Evolutionary conservation across 2,888 invertebrate genomes (phyloP).

Genomic region (Ceriagrion tenellum): DNA sequence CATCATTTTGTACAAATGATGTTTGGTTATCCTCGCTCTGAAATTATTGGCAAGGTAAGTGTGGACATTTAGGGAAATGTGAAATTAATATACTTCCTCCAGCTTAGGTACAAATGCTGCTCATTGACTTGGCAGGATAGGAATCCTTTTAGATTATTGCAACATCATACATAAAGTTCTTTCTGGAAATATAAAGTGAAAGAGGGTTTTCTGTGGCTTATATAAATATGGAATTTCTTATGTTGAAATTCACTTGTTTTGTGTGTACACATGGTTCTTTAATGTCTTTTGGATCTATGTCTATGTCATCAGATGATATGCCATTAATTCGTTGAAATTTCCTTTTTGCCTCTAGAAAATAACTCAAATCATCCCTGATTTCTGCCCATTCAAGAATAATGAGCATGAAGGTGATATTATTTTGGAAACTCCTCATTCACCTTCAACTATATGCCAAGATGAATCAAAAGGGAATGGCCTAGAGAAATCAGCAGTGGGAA

Average conservation of each 20-base stretch:
- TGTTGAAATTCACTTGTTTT: too few species aligned
- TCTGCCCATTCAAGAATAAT: constrained; percentile 77
- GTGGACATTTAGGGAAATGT: background rate
- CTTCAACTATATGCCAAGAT: background rate
- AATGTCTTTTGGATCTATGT: too few species aligned
- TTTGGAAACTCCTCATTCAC: background rate
- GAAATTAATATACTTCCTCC: too few species aligned
- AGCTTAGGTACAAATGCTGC: too few species aligned
- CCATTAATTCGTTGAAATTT: background rate
- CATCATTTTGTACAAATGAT: constrained; percentile 84
- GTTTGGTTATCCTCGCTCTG: constrained; percentile 82
- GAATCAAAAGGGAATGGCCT: background rate
- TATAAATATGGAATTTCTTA: too few species aligned
- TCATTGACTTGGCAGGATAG: too few species aligned
- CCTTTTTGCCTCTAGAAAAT: constrained; percentile 76
- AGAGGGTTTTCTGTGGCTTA: too few species aligned
- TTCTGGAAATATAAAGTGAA: too few species aligned
- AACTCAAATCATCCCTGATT: constrained; percentile 82
- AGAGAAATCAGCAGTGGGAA: background rate
- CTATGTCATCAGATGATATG: background rate
- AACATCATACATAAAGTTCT: too few species aligned
- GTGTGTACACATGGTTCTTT: too few species aligned
- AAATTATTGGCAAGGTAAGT: constrained; percentile 80
- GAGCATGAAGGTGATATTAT: background rate
- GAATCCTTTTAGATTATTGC: too few species aligned